These are phyloP conservation scores for Caenorhabditis tropicalis DNA, from an alignment of 1,140 invertebrate genomes.

Conservation along the genomic window DNA sequence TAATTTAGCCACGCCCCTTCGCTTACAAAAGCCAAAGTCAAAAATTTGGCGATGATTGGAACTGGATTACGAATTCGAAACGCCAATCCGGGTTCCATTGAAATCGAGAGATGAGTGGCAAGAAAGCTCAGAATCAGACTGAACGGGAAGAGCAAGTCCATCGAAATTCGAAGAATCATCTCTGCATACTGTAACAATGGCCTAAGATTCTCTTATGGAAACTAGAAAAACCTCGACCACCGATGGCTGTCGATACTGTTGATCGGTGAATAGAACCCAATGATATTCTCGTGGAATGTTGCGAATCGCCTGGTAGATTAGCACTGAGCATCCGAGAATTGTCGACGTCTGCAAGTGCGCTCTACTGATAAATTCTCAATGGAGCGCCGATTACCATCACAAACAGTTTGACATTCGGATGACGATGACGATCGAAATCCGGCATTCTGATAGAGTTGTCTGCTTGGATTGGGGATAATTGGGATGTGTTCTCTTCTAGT, in stretches of 20 bases:
- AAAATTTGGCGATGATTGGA: not conserved
- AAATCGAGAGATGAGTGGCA: not conserved
- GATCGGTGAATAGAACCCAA: not conserved
- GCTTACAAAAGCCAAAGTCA: not conserved
- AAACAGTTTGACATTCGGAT: constrained; percentile 5
- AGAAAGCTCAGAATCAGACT: not conserved
- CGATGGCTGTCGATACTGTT: not conserved
- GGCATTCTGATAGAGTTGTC: not conserved
- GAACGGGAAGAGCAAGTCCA: not conserved
- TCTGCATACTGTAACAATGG: not conserved
- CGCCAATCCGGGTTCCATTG: not conserved
- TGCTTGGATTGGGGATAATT: not conserved
- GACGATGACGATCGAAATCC: not conserved
- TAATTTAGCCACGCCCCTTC: no score
- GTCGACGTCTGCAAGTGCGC: not conserved
- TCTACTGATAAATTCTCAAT: no score
- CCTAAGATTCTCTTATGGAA: not conserved
- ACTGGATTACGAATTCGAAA: not conserved
- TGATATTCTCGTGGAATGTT: not conserved
- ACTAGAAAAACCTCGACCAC: not conserved
- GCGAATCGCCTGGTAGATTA: not conserved
- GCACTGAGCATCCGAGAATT: not conserved
- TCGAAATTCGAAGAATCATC: not conserved
- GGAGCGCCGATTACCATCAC: not conserved
- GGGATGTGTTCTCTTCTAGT: not conserved